Evolutionary conservation across 2,888 invertebrate genomes (phyloP).

Genomic region (Cryptophagus acutangulus): DNA sequence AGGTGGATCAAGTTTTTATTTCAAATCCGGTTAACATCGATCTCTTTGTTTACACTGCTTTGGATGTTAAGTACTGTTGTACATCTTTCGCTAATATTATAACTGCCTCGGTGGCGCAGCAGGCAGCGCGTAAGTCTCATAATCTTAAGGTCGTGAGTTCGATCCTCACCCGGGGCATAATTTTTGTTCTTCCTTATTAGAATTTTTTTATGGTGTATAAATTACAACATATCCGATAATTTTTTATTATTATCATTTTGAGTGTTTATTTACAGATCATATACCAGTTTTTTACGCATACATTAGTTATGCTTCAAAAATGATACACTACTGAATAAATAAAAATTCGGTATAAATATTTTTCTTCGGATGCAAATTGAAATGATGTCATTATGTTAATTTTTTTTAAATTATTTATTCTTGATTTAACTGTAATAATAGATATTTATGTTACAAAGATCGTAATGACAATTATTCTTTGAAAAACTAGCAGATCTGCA

Average conservation of each 20-base stretch:
- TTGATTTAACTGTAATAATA: too few species aligned
- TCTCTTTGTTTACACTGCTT: neutral
- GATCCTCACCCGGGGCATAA: constrained; percentile 85
- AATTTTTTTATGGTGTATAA: neutral
- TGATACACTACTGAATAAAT: too few species aligned
- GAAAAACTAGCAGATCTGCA: too few species aligned
- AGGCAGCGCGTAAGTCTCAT: constrained; percentile 88
- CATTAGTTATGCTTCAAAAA: too few species aligned
- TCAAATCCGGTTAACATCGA: neutral
- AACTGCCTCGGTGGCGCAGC: constrained; percentile 75
- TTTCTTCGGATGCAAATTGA: too few species aligned
- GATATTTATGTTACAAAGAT: too few species aligned
- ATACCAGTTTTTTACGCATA: too few species aligned
- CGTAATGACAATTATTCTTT: too few species aligned
- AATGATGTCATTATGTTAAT: too few species aligned
- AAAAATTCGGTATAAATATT: too few species aligned
- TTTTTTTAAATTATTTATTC: too few species aligned
- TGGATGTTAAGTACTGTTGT: neutral
- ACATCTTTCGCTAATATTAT: neutral
- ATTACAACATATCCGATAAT: neutral
- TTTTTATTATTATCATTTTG: neutral
- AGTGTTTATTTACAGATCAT: neutral
- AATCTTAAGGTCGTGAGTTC: constrained; percentile 94
- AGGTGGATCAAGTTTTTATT: constrained; percentile 13
- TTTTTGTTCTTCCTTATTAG: constrained; percentile 30